phyloP scores from a whole-genome alignment of 2,797 vertebrate genomes.

The Apodemus agrarius region DNA sequence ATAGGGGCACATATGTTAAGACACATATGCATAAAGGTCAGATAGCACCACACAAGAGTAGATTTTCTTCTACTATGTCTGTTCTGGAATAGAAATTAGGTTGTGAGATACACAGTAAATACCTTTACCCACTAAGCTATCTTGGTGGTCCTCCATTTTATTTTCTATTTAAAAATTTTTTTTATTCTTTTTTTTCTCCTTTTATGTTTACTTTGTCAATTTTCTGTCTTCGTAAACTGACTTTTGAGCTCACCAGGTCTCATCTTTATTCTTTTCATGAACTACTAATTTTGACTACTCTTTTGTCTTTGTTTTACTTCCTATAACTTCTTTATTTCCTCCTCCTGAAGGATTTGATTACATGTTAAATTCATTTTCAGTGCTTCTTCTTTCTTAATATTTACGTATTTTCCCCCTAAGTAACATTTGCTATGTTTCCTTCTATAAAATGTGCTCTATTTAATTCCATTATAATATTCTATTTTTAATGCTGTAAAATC shows the following conservation, averaged over 20 bases:
- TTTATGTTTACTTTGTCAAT: not conserved
- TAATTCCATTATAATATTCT: constrained; percentile 14
- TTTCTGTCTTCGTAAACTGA: not conserved
- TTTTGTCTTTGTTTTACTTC: not conserved
- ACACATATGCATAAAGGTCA: not conserved
- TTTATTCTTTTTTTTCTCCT: not conserved
- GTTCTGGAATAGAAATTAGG: not conserved
- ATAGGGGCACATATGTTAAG: not conserved
- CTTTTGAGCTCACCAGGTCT: not conserved
- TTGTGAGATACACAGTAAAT: not conserved
- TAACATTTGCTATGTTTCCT: not conserved
- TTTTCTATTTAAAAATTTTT: not conserved
- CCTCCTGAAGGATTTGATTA: not conserved
- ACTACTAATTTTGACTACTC: not conserved
- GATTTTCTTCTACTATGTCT: not conserved
- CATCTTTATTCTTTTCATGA: not conserved
- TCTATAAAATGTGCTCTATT: not conserved
- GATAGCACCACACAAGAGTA: too few species aligned
- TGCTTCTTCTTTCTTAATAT: constrained; percentile 30
- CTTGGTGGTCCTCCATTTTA: not conserved
- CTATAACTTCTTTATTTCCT: not conserved
- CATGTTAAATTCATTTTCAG: not conserved
- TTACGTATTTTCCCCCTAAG: not conserved
- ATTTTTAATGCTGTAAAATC: constrained; percentile 33
- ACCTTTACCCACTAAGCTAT: not conserved